Base-by-base conservation (phyloP, 2,888 invertebrate species). In the Lithophane socia region DNA sequence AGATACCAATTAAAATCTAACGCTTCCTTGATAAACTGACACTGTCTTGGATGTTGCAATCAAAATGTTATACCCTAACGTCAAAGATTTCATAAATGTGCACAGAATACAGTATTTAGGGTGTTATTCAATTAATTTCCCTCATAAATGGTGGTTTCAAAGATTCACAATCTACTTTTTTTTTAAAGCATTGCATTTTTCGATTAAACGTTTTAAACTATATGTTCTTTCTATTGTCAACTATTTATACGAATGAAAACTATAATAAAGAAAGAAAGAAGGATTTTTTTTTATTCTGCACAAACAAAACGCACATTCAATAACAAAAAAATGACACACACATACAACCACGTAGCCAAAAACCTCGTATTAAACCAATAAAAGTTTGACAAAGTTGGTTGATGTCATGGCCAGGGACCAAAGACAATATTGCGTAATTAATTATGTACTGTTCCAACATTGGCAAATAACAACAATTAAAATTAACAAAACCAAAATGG, bases 1-100 rank as follows among this genome's bases (percentile, higher is more conserved):
- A 49, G 44, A 56, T 49, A 44, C 67, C 83, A 82, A 82, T 79
- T 79, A 75, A 79, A 79, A 63, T 52, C 18, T 44, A 67, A 82
- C 61, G 76, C 63, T 67, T 64, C 44, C 63, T 63, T 75, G 67
- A 68, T 67, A 75, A 58, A 75, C 29, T 49, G 47, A 49, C 18
- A 56, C 37, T 37, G 13, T 56, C 67, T 81, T 63, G 49, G 64
- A 52, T 58, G 24, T 37, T 73, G 64, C 44, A 58, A 81, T 54
- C 80, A 61, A 52, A 77, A 52, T 18, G 52, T 61, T 58, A 52
- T n/a, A 58, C 47, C 21, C 16, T 49, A n/a, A 9, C 49, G 9
- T 76, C 18, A 52, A 44, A 64, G 21, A 47, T 78, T 47, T 37
- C 18, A 54, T 29, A 52, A 49, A 63, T 37, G 5, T 58, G n/a